Evolutionary conservation across 2,113 vertebrate genomes (phyloP), one percentile per base, ranked within the genome.

Genomic region (Ivindomyrus marchei): DNA sequence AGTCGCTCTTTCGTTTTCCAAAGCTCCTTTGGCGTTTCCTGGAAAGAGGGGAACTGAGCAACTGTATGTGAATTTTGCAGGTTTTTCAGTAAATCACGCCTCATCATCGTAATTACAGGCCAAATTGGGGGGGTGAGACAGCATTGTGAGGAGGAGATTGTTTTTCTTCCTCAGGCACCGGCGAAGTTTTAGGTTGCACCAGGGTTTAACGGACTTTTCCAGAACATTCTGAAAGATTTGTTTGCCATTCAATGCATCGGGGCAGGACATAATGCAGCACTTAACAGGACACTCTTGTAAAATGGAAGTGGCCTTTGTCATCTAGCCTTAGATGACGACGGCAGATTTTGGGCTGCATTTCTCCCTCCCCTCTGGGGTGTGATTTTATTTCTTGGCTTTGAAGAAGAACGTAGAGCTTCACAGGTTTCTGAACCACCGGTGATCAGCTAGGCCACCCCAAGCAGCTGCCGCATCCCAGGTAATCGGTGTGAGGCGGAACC

Each of bases 61-160:
- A 42, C 80, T 21, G 2, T 84, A 10, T 46, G 19, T 19, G 80
- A 46, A 24, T 84, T 47, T 85, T 5, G 21, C 19, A 27, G 17
- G 9, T 45, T 62, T 42, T n/a, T 13, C 49, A 31, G n/a, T 53
- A 47, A 31, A 36, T 42, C 36, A 1, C 36, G 17, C 10, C n/a
- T 66, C 17, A 46, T 56, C 36, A 58, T 45, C 24, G 49, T 77
- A 89, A 89, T 89, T 74, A 89, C n/a, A 80, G n/a, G 11, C 46
- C 31, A 49, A 27, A 70, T 46, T 80, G 39, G 88, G n/a, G 31
- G 36, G 52, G 36, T 24, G 10, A 10, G 56, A 7, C 21, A n/a
- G 27, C n/a, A 80, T 46, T 74, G 88, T 49, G 88, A 31, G 45
- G 27, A 21, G 42, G 42, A 89, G 62, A 31, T 77, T 89, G 45